These are phyloP conservation scores for Chironomus tentans DNA, from an alignment of 2,888 invertebrate genomes.

Conservation along the genomic window DNA sequence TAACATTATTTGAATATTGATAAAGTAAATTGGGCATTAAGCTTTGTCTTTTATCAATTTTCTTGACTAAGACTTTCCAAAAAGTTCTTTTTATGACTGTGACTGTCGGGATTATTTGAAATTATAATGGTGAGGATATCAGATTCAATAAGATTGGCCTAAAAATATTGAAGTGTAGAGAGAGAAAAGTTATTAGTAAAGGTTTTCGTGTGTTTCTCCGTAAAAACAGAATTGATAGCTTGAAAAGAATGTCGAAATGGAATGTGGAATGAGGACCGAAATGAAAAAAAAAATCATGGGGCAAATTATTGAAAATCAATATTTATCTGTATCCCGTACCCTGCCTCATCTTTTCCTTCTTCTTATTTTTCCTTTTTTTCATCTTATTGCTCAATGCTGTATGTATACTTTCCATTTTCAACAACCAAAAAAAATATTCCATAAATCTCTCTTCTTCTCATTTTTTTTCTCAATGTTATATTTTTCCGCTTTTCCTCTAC, in stretches of 20 bases:
- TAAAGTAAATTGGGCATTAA: too few relatives aligned
- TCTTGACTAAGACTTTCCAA: too few relatives aligned
- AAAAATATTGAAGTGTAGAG: too few relatives aligned
- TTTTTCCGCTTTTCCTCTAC: background rate
- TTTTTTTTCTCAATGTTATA: background rate
- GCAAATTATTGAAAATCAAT: constrained; percentile 26
- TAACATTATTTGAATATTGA: too few relatives aligned
- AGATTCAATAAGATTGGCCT: too few relatives aligned
- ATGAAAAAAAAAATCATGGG: background rate
- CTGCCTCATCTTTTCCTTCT: constrained; percentile 8
- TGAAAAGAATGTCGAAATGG: background rate
- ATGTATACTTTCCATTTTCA: constrained; percentile 5
- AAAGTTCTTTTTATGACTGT: too few relatives aligned
- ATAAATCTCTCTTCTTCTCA: constrained; percentile 21
- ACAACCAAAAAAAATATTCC: constrained; percentile 7
- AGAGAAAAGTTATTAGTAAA: too few relatives aligned
- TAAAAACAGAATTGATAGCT: background rate
- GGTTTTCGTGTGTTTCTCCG: too few relatives aligned
- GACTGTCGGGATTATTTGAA: too few relatives aligned
- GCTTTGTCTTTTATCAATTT: too few relatives aligned
- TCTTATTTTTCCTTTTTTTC: background rate
- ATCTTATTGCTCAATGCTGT: background rate
- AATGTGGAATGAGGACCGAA: background rate
- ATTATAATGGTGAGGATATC: too few relatives aligned
- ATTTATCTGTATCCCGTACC: constrained; percentile 18